A percentile compares a stretch with the other conserved stretches of the same genome.
These are phyloP conservation scores for Sebastes hubbsi DNA, from an alignment of 2,797 vertebrate genomes.

Conservation along the genomic window DNA sequence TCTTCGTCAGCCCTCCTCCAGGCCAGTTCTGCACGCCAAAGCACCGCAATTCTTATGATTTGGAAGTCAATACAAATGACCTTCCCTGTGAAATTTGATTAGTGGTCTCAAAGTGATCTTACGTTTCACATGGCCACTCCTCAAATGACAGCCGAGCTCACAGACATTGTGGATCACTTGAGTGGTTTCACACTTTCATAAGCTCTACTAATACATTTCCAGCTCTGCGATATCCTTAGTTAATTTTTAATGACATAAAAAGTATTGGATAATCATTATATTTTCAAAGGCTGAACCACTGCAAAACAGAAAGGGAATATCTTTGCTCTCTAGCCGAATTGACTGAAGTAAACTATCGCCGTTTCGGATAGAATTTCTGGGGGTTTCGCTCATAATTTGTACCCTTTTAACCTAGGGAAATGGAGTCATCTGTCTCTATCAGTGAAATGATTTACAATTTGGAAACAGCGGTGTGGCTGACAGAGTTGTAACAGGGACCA, in stretches of 20 bases:
- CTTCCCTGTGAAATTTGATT: slow-evolving; percentile 80
- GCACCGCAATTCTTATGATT: slow-evolving; percentile 59
- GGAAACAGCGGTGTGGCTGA: slow-evolving; percentile 43
- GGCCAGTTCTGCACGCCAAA: slow-evolving; percentile 35
- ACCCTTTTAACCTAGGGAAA: slow-evolving; percentile 63
- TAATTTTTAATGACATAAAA: slow-evolving; percentile 42
- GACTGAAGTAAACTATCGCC: slow-evolving; percentile 16
- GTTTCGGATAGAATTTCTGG: slow-evolving; percentile 44
- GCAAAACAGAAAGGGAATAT: slow-evolving; percentile 38
- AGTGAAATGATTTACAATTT: slow-evolving; percentile 57
- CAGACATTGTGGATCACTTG: background rate
- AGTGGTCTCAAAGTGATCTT: slow-evolving; percentile 67
- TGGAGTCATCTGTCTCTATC: slow-evolving; percentile 66
- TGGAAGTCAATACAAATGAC: slow-evolving; percentile 71
- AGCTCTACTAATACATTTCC: slow-evolving; percentile 17
- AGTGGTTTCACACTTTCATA: slow-evolving; percentile 21
- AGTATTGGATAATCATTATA: slow-evolving; percentile 20
- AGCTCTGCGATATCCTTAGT: slow-evolving; percentile 23
- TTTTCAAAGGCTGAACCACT: background rate
- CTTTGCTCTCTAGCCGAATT: background rate
- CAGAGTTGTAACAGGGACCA: slow-evolving; percentile 50
- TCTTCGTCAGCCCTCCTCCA: slow-evolving; percentile 34
- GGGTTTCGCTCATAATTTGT: slow-evolving; percentile 59
- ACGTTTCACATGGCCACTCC: slow-evolving; percentile 30
- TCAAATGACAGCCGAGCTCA: slow-evolving; percentile 25